phyloP scores from a whole-genome alignment of 2,888 invertebrate genomes.

The Abrostola triplasia region DNA sequence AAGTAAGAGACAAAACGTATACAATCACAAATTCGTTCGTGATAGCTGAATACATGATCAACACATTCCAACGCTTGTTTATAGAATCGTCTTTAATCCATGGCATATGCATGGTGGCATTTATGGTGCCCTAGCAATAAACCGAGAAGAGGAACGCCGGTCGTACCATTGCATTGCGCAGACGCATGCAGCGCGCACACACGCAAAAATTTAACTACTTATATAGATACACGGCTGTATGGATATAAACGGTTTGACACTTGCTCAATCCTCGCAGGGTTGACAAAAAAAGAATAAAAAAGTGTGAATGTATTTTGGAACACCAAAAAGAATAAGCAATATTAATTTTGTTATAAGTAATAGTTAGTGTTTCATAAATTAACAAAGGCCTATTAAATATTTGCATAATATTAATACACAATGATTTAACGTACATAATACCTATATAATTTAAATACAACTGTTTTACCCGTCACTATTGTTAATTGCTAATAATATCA shows the following conservation, averaged over 20 bases:
- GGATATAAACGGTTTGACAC: slow-evolving; percentile 73
- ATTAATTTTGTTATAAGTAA: neutral
- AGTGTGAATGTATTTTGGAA: neutral
- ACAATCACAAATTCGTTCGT: neutral
- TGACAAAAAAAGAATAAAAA: slow-evolving; percentile 39
- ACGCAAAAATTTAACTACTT: slow-evolving; percentile 49
- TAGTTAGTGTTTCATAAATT: neutral
- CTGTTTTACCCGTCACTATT: neutral
- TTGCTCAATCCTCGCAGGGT: slow-evolving; percentile 70
- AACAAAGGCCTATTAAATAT: too few relatives aligned
- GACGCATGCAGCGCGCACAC: slow-evolving; percentile 54
- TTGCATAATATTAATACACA: too few relatives aligned
- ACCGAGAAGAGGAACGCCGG: slow-evolving; percentile 44
- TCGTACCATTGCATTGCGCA: slow-evolving; percentile 48
- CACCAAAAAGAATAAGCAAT: slow-evolving; percentile 4
- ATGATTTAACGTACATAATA: too few relatives aligned
- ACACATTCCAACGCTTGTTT: neutral
- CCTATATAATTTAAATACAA: too few relatives aligned
- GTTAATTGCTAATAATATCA: slow-evolving; percentile 1
- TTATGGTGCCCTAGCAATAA: slow-evolving; percentile 35
- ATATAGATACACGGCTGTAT: slow-evolving; percentile 54
- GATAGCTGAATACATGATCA: too few relatives aligned
- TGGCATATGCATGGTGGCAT: slow-evolving; percentile 12
- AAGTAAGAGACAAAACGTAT: too few relatives aligned
- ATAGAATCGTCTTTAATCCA: slow-evolving; percentile 6